phyloP scores from a whole-genome alignment of 2,797 vertebrate genomes.

The Philypnodon macrostomus region DNA sequence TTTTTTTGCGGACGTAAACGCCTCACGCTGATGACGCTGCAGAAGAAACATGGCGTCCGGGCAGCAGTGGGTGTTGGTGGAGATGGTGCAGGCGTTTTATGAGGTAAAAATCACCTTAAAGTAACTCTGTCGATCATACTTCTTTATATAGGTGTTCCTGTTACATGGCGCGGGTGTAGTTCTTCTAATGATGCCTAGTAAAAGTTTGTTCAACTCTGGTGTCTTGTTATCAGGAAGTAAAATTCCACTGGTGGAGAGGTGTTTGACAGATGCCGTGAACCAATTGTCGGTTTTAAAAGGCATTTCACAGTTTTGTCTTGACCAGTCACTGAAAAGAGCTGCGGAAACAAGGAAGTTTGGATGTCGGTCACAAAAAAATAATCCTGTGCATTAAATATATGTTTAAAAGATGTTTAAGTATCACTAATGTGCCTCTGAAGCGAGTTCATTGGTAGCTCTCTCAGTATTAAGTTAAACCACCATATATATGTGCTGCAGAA shows the following conservation, averaged over 20 bases:
- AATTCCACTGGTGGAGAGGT: background rate
- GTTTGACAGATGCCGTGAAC: slow-evolving; percentile 9
- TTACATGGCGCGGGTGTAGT: rapidly evolving
- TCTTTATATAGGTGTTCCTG: rapidly evolving
- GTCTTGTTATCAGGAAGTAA: slow-evolving; percentile 39
- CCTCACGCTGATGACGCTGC: slow-evolving; percentile 65
- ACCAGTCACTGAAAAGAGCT: background rate
- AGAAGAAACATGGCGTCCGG: slow-evolving; percentile 80
- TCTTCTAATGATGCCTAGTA: background rate
- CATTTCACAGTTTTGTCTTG: background rate
- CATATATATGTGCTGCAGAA: too few relatives aligned
- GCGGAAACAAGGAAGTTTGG: slow-evolving; percentile 6
- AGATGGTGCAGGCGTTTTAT: slow-evolving; percentile 95
- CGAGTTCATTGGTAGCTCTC: too few relatives aligned
- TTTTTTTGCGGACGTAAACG: slow-evolving; percentile 17
- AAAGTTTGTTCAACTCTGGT: background rate
- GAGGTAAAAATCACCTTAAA: slow-evolving; percentile 76
- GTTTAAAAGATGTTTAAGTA: too few relatives aligned
- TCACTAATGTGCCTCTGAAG: too few relatives aligned
- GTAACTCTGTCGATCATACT: rapidly evolving
- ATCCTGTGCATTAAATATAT: too few relatives aligned
- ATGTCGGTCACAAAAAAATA: too few relatives aligned
- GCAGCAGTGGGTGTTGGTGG: slow-evolving; percentile 95
- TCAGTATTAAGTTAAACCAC: too few relatives aligned
- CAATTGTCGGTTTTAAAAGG: slow-evolving; percentile 3